Evolutionary conservation across 2,888 invertebrate genomes (phyloP), one percentile per base, ranked within the genome.

Genomic region (Dinocampus coccinellae): DNA sequence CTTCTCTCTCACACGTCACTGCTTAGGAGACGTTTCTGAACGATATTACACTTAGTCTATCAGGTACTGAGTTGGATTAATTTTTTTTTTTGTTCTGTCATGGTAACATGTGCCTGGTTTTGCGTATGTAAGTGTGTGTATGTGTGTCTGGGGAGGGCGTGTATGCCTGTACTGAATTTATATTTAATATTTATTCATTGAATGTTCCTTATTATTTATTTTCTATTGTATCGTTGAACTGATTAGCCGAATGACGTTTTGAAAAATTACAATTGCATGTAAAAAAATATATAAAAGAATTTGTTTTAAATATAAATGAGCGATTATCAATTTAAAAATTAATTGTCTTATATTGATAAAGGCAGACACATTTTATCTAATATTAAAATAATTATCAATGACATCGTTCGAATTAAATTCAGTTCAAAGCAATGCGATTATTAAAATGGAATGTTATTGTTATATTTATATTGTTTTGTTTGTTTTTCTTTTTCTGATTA

Each of bases 61-160:
- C 87, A 87, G 87, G 87, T 87, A 87, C 87, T 85, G 85, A 78
- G 81, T 84, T 85, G 84, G 85, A 81, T 85, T 85, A 75, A n/a
- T n/a, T 29, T 29, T 29, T 77, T 75, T 74, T 76, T 73, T 79
- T 20, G 16, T 81, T 85, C 82, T 87, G 86, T 87, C 87, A 87
- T 87, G 87, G 87, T 87, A 87, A 87, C 87, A 84, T 86, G 84
- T 84, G 86, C 86, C 85, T 85, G 84, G 86, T 82, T 85, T n/a
- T n/a, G n/a, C n/a, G n/a, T n/a, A n/a, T n/a, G n/a, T n/a, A n/a
- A n/a, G n/a, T n/a, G n/a, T n/a, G n/a, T n/a, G n/a, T n/a, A n/a
- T n/a, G n/a, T n/a, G n/a, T n/a, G n/a, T n/a, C n/a, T n/a, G n/a
- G n/a, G n/a, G n/a, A n/a, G n/a, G n/a, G 84, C 34, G n/a, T 58